A percentile compares a stretch with the other conserved stretches of the same genome.
Conservation (phyloP, 2,797 vertebrate genomes). For the Premnoplex brunnescens region DNA sequence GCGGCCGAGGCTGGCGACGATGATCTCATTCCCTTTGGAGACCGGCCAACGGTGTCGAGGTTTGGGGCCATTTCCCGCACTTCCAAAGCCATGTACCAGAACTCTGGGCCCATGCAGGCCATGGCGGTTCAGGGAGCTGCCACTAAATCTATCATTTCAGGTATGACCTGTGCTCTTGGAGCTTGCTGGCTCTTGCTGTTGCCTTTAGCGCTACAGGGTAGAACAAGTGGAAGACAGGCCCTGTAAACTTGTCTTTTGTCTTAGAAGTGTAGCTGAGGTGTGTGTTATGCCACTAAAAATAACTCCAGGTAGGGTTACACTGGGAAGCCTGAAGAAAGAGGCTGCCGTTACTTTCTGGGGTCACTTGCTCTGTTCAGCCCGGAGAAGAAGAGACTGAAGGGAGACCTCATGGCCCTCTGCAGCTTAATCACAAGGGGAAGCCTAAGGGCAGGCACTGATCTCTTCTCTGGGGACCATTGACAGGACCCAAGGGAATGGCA, state of each 20-base stretch:
- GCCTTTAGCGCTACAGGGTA: neutral
- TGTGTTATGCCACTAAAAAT: neutral
- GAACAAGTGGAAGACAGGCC: neutral
- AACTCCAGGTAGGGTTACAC: neutral
- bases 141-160: constrained; percentile 78
- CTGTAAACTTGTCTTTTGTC: neutral
- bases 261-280: neutral
- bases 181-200: neutral
- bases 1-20: constrained; percentile 92
- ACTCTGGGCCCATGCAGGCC: constrained; percentile 88
- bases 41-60: constrained; percentile 94
- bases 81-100: constrained; percentile 94
- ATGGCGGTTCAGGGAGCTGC: constrained; percentile 84
- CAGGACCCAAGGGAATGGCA: neutral
- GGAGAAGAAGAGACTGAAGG: neutral
- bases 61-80: constrained; percentile 98
- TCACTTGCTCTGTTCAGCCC: neutral
- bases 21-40: constrained; percentile 97
- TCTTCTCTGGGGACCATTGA: neutral
- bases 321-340: neutral
- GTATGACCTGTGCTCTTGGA: neutral
- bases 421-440: rapidly evolving
- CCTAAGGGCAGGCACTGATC: neutral
- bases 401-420: neutral
- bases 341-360: neutral